phyloP scores from a whole-genome alignment of 1,140 invertebrate genomes.

The Phocides pigmalion region DNA sequence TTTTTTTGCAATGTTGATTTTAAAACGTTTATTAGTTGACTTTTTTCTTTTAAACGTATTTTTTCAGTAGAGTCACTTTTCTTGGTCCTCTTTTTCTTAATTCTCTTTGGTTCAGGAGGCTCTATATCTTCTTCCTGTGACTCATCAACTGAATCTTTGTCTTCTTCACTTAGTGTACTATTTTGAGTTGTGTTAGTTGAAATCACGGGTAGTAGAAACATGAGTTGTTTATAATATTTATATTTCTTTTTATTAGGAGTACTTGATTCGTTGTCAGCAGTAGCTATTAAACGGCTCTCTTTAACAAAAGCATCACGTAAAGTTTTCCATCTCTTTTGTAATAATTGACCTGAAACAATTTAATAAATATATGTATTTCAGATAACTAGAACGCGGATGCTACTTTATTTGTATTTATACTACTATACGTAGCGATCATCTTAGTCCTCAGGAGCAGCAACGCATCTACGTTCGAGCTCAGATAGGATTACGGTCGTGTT shows the following conservation, averaged over 20 bases:
- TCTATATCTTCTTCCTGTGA: background rate
- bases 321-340: slow-evolving; percentile 13
- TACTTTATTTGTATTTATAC: no score
- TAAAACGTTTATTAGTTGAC: slow-evolving; percentile 1
- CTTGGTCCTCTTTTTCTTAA: no score
- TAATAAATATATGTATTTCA: slow-evolving; percentile 5
- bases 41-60: background rate
- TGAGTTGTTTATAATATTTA: slow-evolving; percentile 12
- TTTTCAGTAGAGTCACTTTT: no score
- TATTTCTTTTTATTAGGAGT: slow-evolving; percentile 2
- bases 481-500: no score
- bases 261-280: background rate
- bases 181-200: background rate
- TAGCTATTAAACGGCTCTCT: background rate
- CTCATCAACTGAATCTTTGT: background rate
- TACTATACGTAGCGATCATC: no score
- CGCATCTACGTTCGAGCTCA: no score
- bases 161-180: background rate
- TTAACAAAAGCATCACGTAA: slow-evolving; percentile 12
- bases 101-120: no score
- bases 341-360: slow-evolving; percentile 6
- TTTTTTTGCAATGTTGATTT: slow-evolving; percentile 7
- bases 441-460: no score
- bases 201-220: slow-evolving; percentile 5
- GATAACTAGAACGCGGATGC: no score